Evolutionary conservation across 2,113 vertebrate species (phyloP).

Genomic region (Antechinus stuartii): DNA sequence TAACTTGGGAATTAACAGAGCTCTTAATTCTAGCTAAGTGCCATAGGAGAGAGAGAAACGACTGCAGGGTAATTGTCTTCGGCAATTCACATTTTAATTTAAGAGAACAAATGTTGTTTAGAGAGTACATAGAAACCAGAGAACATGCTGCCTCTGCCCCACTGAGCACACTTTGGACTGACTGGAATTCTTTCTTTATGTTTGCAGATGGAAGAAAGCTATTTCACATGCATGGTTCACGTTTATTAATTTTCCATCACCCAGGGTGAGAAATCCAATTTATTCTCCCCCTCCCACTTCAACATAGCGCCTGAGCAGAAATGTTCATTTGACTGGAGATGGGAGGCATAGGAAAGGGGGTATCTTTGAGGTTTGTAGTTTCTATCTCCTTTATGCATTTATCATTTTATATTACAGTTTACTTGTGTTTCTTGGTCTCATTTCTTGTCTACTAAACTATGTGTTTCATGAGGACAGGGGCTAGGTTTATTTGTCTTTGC

Average conservation of each 20-base stretch:
- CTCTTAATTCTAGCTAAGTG: constrained; percentile 4
- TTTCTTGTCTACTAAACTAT: background rate
- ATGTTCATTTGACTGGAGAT: background rate
- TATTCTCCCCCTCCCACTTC: background rate
- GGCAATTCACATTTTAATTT: background rate
- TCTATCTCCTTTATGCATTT: background rate
- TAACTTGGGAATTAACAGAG: background rate
- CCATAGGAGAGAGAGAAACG: background rate
- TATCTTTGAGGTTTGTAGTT: background rate
- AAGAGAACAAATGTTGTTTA: constrained; percentile 8
- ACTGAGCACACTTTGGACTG: background rate
- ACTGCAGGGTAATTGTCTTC: background rate
- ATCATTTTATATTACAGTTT: background rate
- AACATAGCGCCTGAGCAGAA: background rate
- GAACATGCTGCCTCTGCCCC: background rate
- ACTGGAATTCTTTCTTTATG: constrained; percentile 1
- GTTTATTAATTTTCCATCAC: background rate
- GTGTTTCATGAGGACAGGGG: background rate
- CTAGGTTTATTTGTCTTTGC: background rate
- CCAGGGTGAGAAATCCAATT: background rate
- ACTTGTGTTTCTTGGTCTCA: background rate
- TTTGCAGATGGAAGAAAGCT: background rate
- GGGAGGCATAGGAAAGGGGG: background rate
- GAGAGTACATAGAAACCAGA: background rate
- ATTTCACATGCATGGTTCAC: background rate